Evolutionary conservation across 2,888 invertebrate genomes (phyloP).

Genomic region (Spisula subtruncata): DNA sequence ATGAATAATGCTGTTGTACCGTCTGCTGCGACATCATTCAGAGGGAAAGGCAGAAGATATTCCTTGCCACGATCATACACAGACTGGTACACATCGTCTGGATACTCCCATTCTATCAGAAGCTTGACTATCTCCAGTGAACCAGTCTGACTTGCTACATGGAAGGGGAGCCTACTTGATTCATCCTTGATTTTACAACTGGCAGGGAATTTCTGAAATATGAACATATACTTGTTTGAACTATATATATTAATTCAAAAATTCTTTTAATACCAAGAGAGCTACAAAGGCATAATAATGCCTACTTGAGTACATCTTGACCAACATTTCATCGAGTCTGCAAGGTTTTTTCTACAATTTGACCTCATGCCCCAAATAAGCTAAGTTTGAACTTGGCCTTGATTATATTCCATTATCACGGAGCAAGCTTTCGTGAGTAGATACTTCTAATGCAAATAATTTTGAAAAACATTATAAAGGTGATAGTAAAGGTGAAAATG

Average conservation of each 20-base stretch:
- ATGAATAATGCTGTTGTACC: slow-evolving; percentile 95
- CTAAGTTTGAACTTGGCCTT: too few relatives aligned
- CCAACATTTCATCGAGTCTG: too few relatives aligned
- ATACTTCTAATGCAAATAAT: too few relatives aligned
- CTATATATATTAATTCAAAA: too few relatives aligned
- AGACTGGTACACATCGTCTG: slow-evolving; percentile 90
- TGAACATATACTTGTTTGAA: background rate
- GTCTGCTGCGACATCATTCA: slow-evolving; percentile 93
- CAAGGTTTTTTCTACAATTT: too few relatives aligned
- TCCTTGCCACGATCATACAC: slow-evolving; percentile 90
- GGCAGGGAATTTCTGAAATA: slow-evolving; percentile 92
- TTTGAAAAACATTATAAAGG: background rate
- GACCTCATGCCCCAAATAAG: too few relatives aligned
- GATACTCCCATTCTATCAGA: slow-evolving; percentile 94
- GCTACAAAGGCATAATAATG: too few relatives aligned
- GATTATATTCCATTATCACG: too few relatives aligned
- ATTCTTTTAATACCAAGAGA: too few relatives aligned
- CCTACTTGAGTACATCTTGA: too few relatives aligned
- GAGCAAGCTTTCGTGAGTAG: too few relatives aligned
- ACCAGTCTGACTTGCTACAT: slow-evolving; percentile 96
- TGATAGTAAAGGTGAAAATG: background rate
- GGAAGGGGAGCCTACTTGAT: slow-evolving; percentile 97
- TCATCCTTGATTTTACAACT: slow-evolving; percentile 94
- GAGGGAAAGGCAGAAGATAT: slow-evolving; percentile 96
- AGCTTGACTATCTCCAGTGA: slow-evolving; percentile 93